These are phyloP conservation scores for Anomalospiza imberbis DNA, from an alignment of 2,797 vertebrate genomes.

Conservation along the genomic window DNA sequence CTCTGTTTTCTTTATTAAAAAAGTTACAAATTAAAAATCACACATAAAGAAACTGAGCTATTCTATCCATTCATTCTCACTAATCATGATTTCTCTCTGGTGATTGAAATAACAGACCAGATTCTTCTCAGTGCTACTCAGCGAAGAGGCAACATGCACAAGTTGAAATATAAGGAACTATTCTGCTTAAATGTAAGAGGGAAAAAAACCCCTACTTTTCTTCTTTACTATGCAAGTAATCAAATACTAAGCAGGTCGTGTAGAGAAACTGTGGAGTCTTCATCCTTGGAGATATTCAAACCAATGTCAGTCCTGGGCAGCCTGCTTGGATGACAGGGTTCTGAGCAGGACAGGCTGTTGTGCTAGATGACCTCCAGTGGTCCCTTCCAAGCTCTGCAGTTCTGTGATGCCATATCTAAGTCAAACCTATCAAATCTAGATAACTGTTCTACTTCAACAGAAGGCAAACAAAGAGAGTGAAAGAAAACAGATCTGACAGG, in stretches of 20 bases:
- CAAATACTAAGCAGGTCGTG: neutral
- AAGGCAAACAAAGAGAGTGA: neutral
- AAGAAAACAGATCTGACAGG: neutral
- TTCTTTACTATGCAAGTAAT: neutral
- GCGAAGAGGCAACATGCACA: neutral
- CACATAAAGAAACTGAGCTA: neutral
- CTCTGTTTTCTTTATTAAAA: neutral
- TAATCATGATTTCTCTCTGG: neutral
- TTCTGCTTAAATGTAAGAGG: neutral
- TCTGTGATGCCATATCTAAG: neutral
- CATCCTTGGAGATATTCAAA: neutral
- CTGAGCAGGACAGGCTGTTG: neutral
- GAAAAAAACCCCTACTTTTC: neutral
- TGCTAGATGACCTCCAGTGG: neutral
- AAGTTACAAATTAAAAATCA: neutral
- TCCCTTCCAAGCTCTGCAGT: neutral
- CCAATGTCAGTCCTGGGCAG: accelerated
- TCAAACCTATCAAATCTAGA: neutral
- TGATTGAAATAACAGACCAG: neutral
- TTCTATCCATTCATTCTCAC: neutral
- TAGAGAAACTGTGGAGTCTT: neutral
- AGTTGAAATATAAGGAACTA: neutral
- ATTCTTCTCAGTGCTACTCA: neutral
- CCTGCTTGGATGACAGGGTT: neutral
- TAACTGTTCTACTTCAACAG: neutral